Evolutionary conservation across 2,113 vertebrate genomes (phyloP).

Genomic region (Cettia cetti): DNA sequence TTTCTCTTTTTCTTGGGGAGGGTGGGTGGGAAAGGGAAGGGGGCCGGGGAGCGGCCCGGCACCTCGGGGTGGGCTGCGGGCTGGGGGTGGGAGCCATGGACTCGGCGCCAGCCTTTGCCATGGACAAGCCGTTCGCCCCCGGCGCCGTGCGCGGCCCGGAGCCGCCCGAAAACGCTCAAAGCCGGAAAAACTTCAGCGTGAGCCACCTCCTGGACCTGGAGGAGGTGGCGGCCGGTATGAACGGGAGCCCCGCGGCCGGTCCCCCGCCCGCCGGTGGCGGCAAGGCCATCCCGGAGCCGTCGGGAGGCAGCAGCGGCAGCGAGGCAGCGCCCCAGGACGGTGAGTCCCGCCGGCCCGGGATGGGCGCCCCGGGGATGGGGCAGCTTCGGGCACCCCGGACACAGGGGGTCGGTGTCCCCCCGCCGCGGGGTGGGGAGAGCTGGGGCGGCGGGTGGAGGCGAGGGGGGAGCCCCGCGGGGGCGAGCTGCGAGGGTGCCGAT

Average conservation of each 20-base stretch:
- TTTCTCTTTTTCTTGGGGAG: too few relatives aligned
- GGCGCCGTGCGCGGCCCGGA: constrained; percentile 62
- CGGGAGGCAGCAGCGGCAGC: constrained; percentile 81
- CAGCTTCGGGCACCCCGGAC: not conserved
- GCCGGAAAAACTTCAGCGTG: constrained; percentile 81
- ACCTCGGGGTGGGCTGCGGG: constrained; percentile 25
- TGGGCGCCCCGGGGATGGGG: not conserved
- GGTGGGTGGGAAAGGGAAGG: too few relatives aligned
- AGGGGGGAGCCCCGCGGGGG: not conserved
- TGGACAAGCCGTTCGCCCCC: constrained; percentile 71
- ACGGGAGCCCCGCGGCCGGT: constrained; percentile 56
- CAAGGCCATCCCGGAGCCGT: constrained; percentile 68
- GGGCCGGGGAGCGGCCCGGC: not conserved
- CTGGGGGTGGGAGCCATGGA: constrained; percentile 69
- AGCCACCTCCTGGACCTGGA: constrained; percentile 82
- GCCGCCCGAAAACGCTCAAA: constrained; percentile 71
- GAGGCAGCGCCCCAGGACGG: constrained; percentile 77
- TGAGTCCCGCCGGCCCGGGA: constrained; percentile 52
- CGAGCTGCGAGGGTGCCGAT: not conserved
- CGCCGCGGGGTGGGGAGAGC: not conserved
- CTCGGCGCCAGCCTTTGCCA: constrained; percentile 65
- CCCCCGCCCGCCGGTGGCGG: constrained; percentile 53
- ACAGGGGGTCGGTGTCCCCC: not conserved
- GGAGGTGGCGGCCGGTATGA: constrained; percentile 75
- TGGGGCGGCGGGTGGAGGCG: not conserved